Conservation (phyloP, 2,888 invertebrate genomes). For the Petrophora chlorosata region DNA sequence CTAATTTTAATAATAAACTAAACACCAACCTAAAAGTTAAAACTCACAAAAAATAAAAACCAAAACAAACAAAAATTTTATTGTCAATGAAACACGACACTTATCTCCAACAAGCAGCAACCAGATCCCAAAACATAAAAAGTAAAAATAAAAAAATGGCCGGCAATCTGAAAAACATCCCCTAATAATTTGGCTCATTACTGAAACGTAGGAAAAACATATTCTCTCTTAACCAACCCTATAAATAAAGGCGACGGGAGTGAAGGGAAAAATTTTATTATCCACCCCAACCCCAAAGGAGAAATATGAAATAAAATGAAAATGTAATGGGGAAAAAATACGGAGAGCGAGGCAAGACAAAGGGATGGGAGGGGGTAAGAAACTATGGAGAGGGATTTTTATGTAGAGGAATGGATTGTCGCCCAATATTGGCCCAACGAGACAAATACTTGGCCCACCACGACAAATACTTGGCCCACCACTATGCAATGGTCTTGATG, state of each 20-base stretch:
- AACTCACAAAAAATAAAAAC: slow-evolving; percentile 12
- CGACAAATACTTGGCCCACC: no score
- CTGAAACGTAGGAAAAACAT: slow-evolving; percentile 78
- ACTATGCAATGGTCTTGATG: no score
- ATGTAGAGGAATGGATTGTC: no score
- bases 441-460: no score
- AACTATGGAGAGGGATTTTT: slow-evolving; percentile 55
- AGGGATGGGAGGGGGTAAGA: slow-evolving; percentile 60
- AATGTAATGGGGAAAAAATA: slow-evolving; percentile 84
- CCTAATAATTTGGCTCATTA: slow-evolving; percentile 81
- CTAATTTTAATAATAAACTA: background rate
- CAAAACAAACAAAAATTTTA: slow-evolving; percentile 34
- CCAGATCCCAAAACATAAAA: slow-evolving; percentile 38
- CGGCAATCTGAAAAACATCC: slow-evolving; percentile 70
- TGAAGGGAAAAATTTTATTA: slow-evolving; percentile 82
- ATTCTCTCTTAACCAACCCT: slow-evolving; percentile 73
- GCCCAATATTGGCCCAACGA: no score
- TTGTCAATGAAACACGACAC: slow-evolving; percentile 49
- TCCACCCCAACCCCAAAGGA: slow-evolving; percentile 69
- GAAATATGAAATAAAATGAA: slow-evolving; percentile 84
- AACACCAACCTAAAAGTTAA: slow-evolving; percentile 18
- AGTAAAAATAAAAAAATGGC: slow-evolving; percentile 51
- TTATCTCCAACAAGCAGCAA: slow-evolving; percentile 63
- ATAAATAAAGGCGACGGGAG: slow-evolving; percentile 78
- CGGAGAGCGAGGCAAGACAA: slow-evolving; percentile 76